Base-by-base conservation (phyloP, 2,888 invertebrate species). In the Heteromurus nitidus region DNA sequence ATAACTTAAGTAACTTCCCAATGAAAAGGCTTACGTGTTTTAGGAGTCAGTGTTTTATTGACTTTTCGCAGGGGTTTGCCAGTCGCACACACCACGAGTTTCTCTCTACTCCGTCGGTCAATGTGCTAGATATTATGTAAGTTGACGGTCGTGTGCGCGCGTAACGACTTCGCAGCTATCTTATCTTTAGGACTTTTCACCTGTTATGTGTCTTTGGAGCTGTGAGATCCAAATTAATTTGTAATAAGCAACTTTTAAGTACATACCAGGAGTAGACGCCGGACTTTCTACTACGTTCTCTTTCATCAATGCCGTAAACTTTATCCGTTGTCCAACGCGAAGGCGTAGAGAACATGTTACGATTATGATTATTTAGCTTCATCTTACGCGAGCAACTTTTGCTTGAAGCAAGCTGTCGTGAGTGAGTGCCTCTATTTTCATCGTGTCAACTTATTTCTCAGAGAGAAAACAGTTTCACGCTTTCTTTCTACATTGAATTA, bases 31-130 rank as follows among this genome's bases (percentile, higher is more conserved):
- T 65, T 31, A 26, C 50, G 53, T 18, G 64, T 73, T 28, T 30
- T 58, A 60, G 70, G 74, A 69, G 62, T 50, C 55, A 77, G 67
- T 69, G 62, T 77, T 77, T 77, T 77, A 77, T 69, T 77, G 77
- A 77, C 77, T 77, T 69, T 69, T 69, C 60, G 69, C 67, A 60
- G 28, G 47, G 58, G 22, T 42, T 13, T 20, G 28, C 53, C n/a
- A 1, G 30, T 28, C 47, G 20, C 42, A 60, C 5, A 60, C 26
- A 60, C 31, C n/a, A n/a, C n/a, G n/a, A n/a, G n/a, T n/a, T n/a
- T n/a, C n/a, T 16, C n/a, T 60, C 20, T 42, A 3, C 64, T 9
- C 24, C 22, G 36, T 62, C 60, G 26, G 28, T n/a, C 60, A 60
- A 60, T 60, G 60, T 60, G 26, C 60, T 60, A 30, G 60, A 60